These are phyloP conservation scores for Thamnophis sirtalis DNA, from an alignment of 2,113 vertebrate genomes.

Conservation along the genomic window DNA sequence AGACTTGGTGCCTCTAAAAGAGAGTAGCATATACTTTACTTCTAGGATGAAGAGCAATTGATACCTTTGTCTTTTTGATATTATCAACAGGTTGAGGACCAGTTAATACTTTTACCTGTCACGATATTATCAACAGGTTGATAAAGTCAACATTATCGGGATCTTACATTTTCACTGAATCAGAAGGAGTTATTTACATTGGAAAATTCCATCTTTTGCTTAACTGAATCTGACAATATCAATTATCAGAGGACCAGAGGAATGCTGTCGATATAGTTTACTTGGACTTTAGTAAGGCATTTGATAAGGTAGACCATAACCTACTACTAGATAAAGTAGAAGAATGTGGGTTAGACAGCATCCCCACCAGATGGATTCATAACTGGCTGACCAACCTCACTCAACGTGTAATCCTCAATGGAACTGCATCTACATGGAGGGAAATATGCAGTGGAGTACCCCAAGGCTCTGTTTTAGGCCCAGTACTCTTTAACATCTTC, in stretches of 20 bases:
- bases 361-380: too few species aligned
- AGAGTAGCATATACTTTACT: background rate
- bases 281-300: too few species aligned
- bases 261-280: too few species aligned
- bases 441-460: too few species aligned
- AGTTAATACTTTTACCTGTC: background rate
- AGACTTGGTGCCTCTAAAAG: background rate
- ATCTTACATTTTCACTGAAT: background rate
- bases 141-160: background rate
- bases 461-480: too few species aligned
- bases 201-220: background rate
- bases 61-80: background rate
- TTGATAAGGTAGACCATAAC: too few species aligned
- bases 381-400: too few species aligned
- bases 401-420: too few species aligned
- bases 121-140: background rate
- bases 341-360: too few species aligned
- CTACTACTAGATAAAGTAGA: too few species aligned
- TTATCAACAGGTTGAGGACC: background rate
- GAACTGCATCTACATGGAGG: too few species aligned
- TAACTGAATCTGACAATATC: background rate
- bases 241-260: background rate
- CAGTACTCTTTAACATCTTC: too few species aligned
- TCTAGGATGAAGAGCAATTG: background rate
- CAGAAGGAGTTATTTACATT: background rate